Evolutionary conservation across 1,140 invertebrate genomes (phyloP), one percentile per base, ranked within the genome.

Genomic region (Temnothorax nylanderi): DNA sequence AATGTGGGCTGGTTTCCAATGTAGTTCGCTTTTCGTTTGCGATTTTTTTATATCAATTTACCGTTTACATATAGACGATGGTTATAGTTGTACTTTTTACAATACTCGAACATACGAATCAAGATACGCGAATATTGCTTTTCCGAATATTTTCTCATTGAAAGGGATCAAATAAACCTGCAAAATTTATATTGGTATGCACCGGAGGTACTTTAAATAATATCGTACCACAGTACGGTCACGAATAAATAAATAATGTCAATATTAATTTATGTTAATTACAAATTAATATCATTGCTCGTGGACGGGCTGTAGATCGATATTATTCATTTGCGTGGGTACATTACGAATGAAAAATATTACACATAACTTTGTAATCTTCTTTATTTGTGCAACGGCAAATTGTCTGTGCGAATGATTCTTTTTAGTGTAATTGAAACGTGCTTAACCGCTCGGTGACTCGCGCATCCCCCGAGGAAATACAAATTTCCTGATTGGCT

Each of bases 401-500:
- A 80, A 47, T 58, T 41, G n/a, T 81, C 44, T 5, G 64, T 3
- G 60, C 69, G 76, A 58, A 18, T 21, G 71, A 84, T 87, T 69
- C 60, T 74, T 82, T 71, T 41, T 56, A 80, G 34, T 56, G 47
- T 78, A 75, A 90, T 88, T 87, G 87, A 44, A 80, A 86, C 18
- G 41, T 64, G 44, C 41, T 58, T 81, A 69, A 86, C 62, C 56
- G 71, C 56, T 41, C 86, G 65, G 58, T 49, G 47, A 51, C 54
- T 65, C 76, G 56, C 54, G 71, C 72, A 54, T 51, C 74, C 89
- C 82, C 89, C 44, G 51, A 88, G 84, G 90, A 88, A 88, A 90
- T 88, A 90, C 89, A 87, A 91, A 90, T 91, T 89, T 88, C 71
- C 89, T 88, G 89, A 91, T 91, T 91, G 90, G 87, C 75, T 21